Evolutionary conservation across 2,888 invertebrate species (phyloP).

Genomic region (Polymixis flavicincta): DNA sequence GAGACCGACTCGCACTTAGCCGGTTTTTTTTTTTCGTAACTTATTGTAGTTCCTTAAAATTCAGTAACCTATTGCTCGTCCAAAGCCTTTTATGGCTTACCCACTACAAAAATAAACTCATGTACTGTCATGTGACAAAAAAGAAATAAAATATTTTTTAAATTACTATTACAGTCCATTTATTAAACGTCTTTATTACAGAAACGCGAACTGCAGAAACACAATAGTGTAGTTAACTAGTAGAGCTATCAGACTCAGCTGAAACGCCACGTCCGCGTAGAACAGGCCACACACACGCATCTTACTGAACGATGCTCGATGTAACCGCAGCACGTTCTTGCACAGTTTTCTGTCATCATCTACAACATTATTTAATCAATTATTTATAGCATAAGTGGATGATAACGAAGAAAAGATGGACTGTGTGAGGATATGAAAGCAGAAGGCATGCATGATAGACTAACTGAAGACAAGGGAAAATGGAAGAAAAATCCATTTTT

Average conservation of each 20-base stretch:
- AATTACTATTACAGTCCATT: neutral
- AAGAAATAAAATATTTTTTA: too few species aligned
- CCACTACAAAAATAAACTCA: neutral
- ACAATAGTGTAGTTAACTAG: conserved; percentile 32
- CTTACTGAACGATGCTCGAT: conserved; percentile 43
- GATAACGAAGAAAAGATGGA: neutral
- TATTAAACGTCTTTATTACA: neutral
- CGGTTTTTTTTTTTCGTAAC: too few species aligned
- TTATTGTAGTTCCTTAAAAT: too few species aligned
- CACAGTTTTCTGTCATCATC: conserved; percentile 19
- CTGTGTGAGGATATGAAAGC: too few species aligned
- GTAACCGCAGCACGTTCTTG: conserved; percentile 47
- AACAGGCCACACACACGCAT: conserved; percentile 29
- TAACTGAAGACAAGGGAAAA: neutral
- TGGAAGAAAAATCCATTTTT: neutral
- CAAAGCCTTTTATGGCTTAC: neutral
- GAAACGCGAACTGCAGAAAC: conserved; percentile 32
- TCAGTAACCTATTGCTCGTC: neutral
- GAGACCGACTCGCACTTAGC: too few species aligned
- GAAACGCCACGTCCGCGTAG: conserved; percentile 8
- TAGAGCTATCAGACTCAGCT: conserved; percentile 15
- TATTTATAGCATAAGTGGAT: neutral
- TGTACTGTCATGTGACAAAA: neutral
- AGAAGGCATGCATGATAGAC: too few species aligned
- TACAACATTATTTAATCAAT: neutral